Conservation (phyloP, 2,797 vertebrate species). For the Chrysocyon brachyurus region DNA sequence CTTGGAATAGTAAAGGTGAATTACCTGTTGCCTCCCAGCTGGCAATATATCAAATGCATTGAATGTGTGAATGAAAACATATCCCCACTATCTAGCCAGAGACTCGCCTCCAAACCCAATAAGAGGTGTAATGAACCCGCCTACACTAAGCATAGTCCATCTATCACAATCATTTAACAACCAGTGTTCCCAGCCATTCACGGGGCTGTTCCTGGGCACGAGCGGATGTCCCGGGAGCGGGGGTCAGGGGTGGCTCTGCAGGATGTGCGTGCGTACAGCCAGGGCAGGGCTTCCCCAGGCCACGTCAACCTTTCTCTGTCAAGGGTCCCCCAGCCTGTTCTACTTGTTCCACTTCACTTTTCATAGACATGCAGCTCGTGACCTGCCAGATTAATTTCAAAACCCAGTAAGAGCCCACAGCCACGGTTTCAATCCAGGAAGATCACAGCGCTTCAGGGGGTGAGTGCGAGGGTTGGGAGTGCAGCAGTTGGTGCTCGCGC, state of each 20-base stretch:
- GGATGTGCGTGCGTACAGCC: accelerated
- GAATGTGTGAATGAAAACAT: neutral
- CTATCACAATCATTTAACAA: no score
- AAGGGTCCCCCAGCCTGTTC: neutral
- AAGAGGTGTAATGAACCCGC: accelerated
- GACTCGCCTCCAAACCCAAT: neutral
- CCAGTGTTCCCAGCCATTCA: neutral
- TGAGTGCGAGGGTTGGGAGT: neutral
- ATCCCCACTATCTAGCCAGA: neutral
- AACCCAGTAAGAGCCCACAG: neutral
- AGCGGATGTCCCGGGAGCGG: accelerated
- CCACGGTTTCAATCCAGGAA: neutral
- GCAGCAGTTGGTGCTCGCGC: neutral
- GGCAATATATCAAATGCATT: accelerated
- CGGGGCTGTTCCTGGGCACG: neutral
- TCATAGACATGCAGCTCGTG: neutral
- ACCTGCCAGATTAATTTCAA: neutral
- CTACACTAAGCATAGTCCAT: accelerated
- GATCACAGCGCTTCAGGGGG: accelerated
- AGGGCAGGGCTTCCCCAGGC: accelerated
- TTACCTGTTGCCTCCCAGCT: accelerated
- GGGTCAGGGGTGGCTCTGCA: no score
- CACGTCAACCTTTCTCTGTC: accelerated
- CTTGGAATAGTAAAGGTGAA: neutral
- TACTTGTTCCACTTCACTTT: neutral